Base-by-base conservation (phyloP, 1,140 invertebrate species). In the Latrodectus geometricus region DNA sequence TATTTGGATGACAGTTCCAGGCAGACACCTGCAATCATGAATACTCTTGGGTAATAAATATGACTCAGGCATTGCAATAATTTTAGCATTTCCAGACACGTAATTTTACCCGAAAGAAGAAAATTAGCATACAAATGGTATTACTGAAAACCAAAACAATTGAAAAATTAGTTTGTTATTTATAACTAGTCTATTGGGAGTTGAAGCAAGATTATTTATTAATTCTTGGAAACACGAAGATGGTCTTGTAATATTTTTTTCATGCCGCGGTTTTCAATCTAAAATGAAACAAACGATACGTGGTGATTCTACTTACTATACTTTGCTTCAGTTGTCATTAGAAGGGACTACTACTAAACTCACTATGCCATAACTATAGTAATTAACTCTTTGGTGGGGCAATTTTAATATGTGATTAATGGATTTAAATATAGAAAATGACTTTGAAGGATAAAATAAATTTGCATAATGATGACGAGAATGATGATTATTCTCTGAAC, bases 111-210 rank as follows among this genome's bases (percentile, higher is more conserved):
- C 52, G 49, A 61, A 61, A 15, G 35, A 54, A 76, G 74, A 52
- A 21, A 50, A 76, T 76, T 76, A 76, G 61, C 74, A 76, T 76
- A 76, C 54, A 50, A 56, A 65, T n/a, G 5, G 2, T 12, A 76
- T 50, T 61, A 21, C 61, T 21, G 54, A 15, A 21, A 76, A 54
- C 74, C 50, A 14, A 61, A 74, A 74, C 74, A 56, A 76, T 76
- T 76, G 74, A 76, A 76, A 76, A 76, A 76, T 76, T 76, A 76
- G 74, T 76, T 76, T 54, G 74, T 76, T 61, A 76, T 61, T 76
- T 61, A 61, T 76, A 76, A 76, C 74, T 76, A 61, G 54, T 76
- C 74, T 61, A 56, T 15, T 8, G 74, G 74, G 74, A 61, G 49
- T 76, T 35, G 74, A 48, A 54, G 54, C 23, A 76, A 14, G 74